Percentiles rank a stretch among this genome's conserved stretches.
These are phyloP conservation scores for Hirudo medicinalis DNA, from an alignment of 1,140 invertebrate genomes.

Conservation along the genomic window DNA sequence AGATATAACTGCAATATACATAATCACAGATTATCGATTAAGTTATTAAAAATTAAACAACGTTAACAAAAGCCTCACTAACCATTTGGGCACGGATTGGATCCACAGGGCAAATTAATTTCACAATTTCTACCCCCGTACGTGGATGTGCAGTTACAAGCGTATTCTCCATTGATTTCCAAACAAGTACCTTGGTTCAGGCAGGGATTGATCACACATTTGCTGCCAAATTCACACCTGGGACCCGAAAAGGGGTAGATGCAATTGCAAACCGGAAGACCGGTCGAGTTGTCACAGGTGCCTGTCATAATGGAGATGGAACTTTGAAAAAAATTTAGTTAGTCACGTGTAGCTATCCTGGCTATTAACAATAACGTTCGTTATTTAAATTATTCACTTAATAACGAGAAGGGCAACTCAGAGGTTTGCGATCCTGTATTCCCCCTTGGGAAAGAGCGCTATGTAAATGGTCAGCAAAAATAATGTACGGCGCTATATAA, in stretches of 20 bases:
- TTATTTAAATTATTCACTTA: no score
- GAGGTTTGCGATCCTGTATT: no score
- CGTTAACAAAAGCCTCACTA: neutral
- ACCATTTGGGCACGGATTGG: conserved; percentile 6
- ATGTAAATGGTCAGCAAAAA: no score
- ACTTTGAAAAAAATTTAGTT: no score
- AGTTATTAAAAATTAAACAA: neutral
- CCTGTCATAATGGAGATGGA: neutral
- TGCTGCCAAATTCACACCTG: conserved; percentile 9
- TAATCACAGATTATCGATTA: neutral
- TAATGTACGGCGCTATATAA: no score
- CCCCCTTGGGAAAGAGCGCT: no score
- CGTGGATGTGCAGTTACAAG: conserved; percentile 7
- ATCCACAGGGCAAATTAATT: conserved; percentile 12
- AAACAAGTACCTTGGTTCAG: conserved; percentile 19
- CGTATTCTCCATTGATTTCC: neutral
- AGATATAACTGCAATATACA: no score
- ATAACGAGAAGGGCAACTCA: no score
- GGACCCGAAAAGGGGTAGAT: conserved; percentile 65
- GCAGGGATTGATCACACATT: conserved; percentile 14
- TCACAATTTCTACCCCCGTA: conserved; percentile 18
- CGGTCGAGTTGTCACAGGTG: neutral
- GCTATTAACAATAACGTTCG: no score
- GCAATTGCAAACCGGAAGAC: conserved; percentile 54
- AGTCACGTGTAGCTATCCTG: no score